phyloP scores from a whole-genome alignment of 2,888 invertebrate genomes.

The Drosophila colorata region DNA sequence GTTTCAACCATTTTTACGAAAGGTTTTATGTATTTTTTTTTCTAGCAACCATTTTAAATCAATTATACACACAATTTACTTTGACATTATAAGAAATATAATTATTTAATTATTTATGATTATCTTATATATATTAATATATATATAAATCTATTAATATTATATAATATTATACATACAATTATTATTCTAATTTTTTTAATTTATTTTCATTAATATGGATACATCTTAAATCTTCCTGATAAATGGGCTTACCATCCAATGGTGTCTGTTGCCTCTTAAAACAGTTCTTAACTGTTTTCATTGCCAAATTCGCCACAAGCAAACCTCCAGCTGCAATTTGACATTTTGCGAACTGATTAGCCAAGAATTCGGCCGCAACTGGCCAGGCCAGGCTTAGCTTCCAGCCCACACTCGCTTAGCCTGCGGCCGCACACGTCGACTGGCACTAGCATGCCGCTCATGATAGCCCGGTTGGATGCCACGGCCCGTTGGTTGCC shows the following conservation, averaged over 20 bases:
- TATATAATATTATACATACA: constrained; percentile 16
- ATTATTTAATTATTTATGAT: constrained; percentile 28
- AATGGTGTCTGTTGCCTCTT: neutral
- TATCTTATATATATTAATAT: constrained; percentile 13
- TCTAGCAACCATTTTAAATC: constrained; percentile 35
- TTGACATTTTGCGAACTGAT: constrained; percentile 14
- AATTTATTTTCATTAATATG: neutral
- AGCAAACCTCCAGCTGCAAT: neutral
- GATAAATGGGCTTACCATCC: too few relatives aligned
- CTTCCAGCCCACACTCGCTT: constrained; percentile 1
- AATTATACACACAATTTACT: constrained; percentile 16
- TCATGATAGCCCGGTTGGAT: constrained; percentile 27
- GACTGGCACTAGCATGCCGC: neutral
- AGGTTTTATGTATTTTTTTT: constrained; percentile 24
- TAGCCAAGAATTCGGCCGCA: neutral
- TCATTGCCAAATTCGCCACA: constrained; percentile 1
- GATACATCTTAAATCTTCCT: too few relatives aligned
- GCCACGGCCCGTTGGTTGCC: constrained; percentile 17
- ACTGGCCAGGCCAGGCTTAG: neutral
- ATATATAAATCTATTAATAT: constrained; percentile 13
- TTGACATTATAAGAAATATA: constrained; percentile 24
- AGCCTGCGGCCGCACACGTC: constrained; percentile 2
- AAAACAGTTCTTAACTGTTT: neutral
- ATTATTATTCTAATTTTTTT: constrained; percentile 21
- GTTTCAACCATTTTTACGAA: constrained; percentile 6